Conservation (phyloP, 2,797 vertebrate species). For the Denticeps clupeoides region DNA sequence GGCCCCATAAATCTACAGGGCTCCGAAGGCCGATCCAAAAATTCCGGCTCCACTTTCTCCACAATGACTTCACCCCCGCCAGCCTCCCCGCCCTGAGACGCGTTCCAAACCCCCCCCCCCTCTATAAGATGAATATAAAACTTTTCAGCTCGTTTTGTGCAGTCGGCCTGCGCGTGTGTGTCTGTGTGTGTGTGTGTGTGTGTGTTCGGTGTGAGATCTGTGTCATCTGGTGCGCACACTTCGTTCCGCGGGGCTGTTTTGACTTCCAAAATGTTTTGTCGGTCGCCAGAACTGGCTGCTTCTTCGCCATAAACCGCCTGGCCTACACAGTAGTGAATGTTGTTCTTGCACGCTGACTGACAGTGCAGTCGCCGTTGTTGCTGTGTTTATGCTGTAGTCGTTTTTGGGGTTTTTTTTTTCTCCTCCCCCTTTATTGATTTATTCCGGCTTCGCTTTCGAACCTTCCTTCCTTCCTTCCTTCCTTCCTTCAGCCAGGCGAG, state of each 20-base stretch:
- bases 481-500: too few relatives aligned
- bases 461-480: too few relatives aligned
- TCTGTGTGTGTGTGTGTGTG: not conserved
- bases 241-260: constrained; percentile 1
- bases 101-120: constrained; percentile 10
- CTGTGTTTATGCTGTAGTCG: not conserved
- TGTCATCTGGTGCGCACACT: constrained; percentile 2
- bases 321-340: not conserved
- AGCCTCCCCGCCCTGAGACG: constrained; percentile 26
- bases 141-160: too few relatives aligned
- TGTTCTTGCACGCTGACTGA: not conserved
- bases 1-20: constrained; percentile 58
- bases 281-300: not conserved
- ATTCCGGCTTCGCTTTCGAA: too few relatives aligned
- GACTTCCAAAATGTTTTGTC: not conserved
- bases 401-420: not conserved
- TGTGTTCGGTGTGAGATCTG: not conserved
- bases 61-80: constrained; percentile 48
- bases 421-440: not conserved
- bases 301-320: not conserved
- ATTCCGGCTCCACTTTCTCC: constrained; percentile 34
- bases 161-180: constrained; percentile 10
- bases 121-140: too few relatives aligned
- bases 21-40: constrained; percentile 44
- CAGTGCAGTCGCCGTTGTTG: not conserved